Base-by-base conservation (phyloP, 2,888 invertebrate species). In the Spatulosminthurus flaviceps region DNA sequence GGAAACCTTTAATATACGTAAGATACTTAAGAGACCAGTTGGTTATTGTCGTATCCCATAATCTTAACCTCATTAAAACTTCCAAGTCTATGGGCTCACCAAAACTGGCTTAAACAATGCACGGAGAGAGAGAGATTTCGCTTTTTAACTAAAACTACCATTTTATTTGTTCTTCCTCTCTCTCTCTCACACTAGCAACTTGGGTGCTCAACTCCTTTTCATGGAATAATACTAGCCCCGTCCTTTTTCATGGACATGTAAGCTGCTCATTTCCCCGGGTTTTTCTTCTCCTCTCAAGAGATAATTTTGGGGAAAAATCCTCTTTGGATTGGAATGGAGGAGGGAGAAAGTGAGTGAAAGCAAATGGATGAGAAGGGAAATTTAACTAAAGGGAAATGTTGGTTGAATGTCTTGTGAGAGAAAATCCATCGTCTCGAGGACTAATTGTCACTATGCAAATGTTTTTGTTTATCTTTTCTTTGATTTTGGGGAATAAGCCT, bases 31-130 rank as follows among this genome's bases (percentile, higher is more conserved):
- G 19, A 51, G 51, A 51, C 51, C 51, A 75, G 34, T 64, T 64
- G 19, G 75, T 75, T 75, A 75, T 64, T 75, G 64, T 64, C 64
- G 22, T 41, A 29, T 64, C 75, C 64, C 34, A 51, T 51, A 75
- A 41, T 75, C 75, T 61, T 60, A 74, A 22, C 22, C 34, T 64
- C 64, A 75, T 75, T 75, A 75, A 75, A 64, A 75, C 64, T 75
- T 75, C 28, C 29, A 67, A 19, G 67, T 28, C 67, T 26, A 9
- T 34, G 34, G 4, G 34, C n/a, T n/a, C n/a, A n/a, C n/a, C n/a
- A n/a, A n/a, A n/a, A n/a, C n/a, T n/a, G n/a, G n/a, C n/a, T n/a
- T n/a, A n/a, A n/a, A n/a, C n/a, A n/a, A n/a, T n/a, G n/a, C n/a
- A n/a, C n/a, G n/a, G n/a, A n/a, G n/a, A n/a, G n/a, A n/a, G n/a